Base-by-base conservation (phyloP, 2,113 vertebrate genomes). In the Noturus placidus region DNA sequence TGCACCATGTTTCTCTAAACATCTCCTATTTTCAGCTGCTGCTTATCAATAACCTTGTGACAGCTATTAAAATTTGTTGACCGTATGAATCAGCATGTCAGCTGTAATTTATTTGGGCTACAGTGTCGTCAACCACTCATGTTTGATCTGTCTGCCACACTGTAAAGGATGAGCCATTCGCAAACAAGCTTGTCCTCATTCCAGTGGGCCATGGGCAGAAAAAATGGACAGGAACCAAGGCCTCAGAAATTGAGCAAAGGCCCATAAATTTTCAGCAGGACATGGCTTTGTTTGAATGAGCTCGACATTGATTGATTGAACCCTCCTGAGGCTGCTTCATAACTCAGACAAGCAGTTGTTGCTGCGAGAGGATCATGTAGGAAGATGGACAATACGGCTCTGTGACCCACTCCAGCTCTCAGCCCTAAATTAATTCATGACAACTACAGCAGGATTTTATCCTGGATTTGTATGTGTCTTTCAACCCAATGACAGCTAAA, bases 1-100 rank as follows among this genome's bases (percentile, higher is more conserved):
- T 87, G 74, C 38, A 63, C 87, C 19, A 88, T 88, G 85, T 90
- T 86, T 88, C 89, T 83, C 57, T 67, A 84, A 80, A 89, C 85
- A 87, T 86, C 81, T 82, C 85, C 85, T 87, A 59, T 87, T 88
- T 85, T 61, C 52, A 46, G 65, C 35, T n/a, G 22, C 77, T 20
- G 84, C 74, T 89, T 91, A 87, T 91, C 91, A 90, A 91, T 87
- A 90, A 77, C 86, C 86, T 88, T 88, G 57, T 90, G 88, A 89
- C 88, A 86, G 81, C 74, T 84, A 82, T 86, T 90, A 90, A 89
- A 91, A 84, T 90, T 69, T 89, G 88, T 89, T 88, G 91, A 88
- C 89, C 90, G 90, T 82, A 89, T 77, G 81, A 90, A 86, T 90
- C 87, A 85, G 88, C 76, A 76, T 82, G 54, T 85, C 87, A 19